Base-by-base conservation (phyloP, 2,888 invertebrate species). In the Cheiracanthium punctorium region DNA sequence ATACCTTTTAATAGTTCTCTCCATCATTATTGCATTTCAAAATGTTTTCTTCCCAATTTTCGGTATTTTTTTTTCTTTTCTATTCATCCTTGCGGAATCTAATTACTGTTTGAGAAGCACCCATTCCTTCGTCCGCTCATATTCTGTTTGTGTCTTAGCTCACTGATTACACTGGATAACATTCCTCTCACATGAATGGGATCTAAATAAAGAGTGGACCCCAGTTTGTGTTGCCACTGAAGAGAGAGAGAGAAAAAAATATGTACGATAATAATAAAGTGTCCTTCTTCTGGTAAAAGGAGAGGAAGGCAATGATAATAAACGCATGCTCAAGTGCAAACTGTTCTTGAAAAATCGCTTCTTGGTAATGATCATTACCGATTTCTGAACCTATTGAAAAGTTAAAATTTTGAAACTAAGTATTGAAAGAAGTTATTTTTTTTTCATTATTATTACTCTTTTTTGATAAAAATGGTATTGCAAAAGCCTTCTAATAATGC, bases 281-380 rank as follows among this genome's bases (percentile, higher is more conserved):
- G 20, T 4, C 24, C 58, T 58, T 24, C 58, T 24, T 58, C 58
- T n/a, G 58, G 24, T 67, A 67, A 7, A 30, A 32, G 17, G 4
- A 14, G n/a, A 30, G 67, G 17, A 30, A 14, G 14, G 32, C 67
- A 67, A n/a, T 32, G n/a, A 67, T 67, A 67, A 67, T 67, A 52
- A 67, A 67, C 30, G 67, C n/a, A 67, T 0, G 67, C 65, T 33
- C 58, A 10, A 67, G 64, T 67, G 74, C n/a, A 29, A 29, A 48
- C 29, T 74, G 58, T 2, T n/a, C 24, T 58, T 58, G 58, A 58
- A 58, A n/a, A 58, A 80, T 71, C 29, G 41, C 33, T 48, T 14
- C 30, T n/a, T 41, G 75, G 74, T 85, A 85, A 85, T 85, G 84
- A 85, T 85, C 84, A 79, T 85, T 85, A 85, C 79, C 30, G 84